A percentile compares a stretch with the other conserved stretches of the same genome.
Conservation (phyloP, 2,888 invertebrate species). For the Panzeria rudis region DNA sequence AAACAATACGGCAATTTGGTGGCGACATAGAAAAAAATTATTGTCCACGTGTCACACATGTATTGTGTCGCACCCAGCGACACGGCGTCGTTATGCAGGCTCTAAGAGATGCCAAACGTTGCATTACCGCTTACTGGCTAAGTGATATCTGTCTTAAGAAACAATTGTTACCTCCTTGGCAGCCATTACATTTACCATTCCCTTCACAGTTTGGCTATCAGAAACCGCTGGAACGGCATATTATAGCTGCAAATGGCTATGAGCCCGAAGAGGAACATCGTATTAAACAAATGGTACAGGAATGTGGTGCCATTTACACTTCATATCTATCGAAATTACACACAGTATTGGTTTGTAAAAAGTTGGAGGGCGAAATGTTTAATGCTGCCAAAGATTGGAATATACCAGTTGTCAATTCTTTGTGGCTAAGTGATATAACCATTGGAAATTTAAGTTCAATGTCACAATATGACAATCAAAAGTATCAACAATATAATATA, state of each 20-base stretch:
- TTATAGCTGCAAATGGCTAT: constrained; percentile 95
- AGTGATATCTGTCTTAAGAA: constrained; percentile 94
- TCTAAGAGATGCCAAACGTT: constrained; percentile 87
- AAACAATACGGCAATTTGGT: constrained; percentile 91
- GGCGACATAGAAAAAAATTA: constrained; percentile 95
- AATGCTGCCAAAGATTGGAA: constrained; percentile 96
- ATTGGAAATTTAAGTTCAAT: constrained; percentile 94
- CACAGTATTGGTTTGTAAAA: constrained; percentile 90
- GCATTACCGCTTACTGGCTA: constrained; percentile 94
- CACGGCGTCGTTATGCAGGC: constrained; percentile 95
- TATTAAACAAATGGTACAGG: constrained; percentile 92
- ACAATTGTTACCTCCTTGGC: constrained; percentile 96
- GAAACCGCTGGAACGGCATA: constrained; percentile 89
- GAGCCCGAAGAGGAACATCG: constrained; percentile 92
- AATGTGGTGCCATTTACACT: constrained; percentile 93
- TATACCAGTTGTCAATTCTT: constrained; percentile 94
- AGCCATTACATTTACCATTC: constrained; percentile 95
- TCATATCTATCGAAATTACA: constrained; percentile 91
- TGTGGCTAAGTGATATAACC: constrained; percentile 96
- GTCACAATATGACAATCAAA: constrained; percentile 91
- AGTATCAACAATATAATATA: constrained; percentile 94
- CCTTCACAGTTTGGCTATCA: constrained; percentile 87
- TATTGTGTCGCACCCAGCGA: constrained; percentile 94
- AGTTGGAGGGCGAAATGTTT: constrained; percentile 94
- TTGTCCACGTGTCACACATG: constrained; percentile 94